phyloP scores from a whole-genome alignment of 2,888 invertebrate species.

The Scaptomyza parva region DNA sequence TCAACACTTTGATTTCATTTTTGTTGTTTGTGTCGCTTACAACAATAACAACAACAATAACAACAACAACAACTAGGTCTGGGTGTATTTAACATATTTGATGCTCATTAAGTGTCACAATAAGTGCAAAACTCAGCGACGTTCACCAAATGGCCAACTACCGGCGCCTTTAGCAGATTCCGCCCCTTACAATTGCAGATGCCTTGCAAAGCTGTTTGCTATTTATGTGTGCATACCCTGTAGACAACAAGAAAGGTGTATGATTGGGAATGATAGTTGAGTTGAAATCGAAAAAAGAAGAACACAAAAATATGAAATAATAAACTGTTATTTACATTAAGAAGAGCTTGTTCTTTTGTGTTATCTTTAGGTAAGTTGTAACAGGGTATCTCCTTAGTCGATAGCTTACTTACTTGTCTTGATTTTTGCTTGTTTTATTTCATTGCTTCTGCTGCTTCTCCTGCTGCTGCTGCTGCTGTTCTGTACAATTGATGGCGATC shows the following conservation, averaged over 20 bases:
- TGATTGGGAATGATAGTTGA: neutral
- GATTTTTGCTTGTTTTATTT: conserved; percentile 19
- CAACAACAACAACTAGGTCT: conserved; percentile 25
- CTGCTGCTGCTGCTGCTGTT: too few relatives aligned
- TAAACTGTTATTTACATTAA: too few relatives aligned
- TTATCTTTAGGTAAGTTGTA: neutral
- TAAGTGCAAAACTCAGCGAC: conserved; percentile 58
- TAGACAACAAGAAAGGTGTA: too few relatives aligned
- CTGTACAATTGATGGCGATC: conserved; percentile 71
- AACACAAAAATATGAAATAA: too few relatives aligned
- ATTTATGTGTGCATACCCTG: conserved; percentile 23
- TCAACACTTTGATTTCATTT: too few relatives aligned
- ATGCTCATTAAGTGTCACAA: conserved; percentile 70
- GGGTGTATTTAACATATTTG: conserved; percentile 65
- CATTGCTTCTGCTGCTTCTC: conserved; percentile 31
- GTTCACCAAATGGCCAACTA: conserved; percentile 52
- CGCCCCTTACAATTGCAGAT: conserved; percentile 1
- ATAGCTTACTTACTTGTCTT: neutral
- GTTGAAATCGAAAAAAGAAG: too few relatives aligned
- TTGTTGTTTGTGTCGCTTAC: conserved; percentile 17
- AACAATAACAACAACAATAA: conserved; percentile 37
- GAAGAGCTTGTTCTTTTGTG: too few relatives aligned
- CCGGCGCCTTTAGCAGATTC: conserved; percentile 23
- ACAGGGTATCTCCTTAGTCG: conserved; percentile 10
- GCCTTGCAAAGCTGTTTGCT: conserved; percentile 22